Percentiles rank a stretch among this genome's conserved stretches.
These are phyloP conservation scores for Lomographa bimaculata DNA, from an alignment of 2,888 invertebrate genomes.

Conservation along the genomic window DNA sequence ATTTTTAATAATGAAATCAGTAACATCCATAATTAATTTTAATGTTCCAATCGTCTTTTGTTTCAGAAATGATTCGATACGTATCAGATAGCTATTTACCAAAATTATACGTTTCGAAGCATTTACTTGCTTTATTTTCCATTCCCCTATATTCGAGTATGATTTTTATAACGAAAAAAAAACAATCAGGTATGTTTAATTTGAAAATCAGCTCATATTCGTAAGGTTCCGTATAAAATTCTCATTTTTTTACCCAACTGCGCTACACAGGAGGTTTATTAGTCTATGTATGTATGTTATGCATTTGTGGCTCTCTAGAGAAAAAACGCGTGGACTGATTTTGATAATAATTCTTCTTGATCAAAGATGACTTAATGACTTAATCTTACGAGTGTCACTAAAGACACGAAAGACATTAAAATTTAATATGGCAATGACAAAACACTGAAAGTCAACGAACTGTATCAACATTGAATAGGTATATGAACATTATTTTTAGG, in stretches of 20 bases:
- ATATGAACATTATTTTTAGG: no score
- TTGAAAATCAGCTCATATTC: slow-evolving; percentile 28
- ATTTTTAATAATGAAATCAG: slow-evolving; percentile 4
- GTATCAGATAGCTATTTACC: slow-evolving; percentile 78
- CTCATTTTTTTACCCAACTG: slow-evolving; percentile 1
- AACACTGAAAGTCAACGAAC: no score
- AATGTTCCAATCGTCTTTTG: slow-evolving; percentile 50
- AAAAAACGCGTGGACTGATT: no score
- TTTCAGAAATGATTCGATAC: slow-evolving; percentile 72
- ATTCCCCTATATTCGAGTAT: slow-evolving; percentile 70
- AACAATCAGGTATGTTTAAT: slow-evolving; percentile 40
- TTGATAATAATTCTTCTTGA: no score
- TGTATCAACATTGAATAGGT: no score
- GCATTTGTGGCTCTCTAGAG: no score
- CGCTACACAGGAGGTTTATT: no score
- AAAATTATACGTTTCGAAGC: slow-evolving; percentile 77
- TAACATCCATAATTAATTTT: slow-evolving; percentile 26
- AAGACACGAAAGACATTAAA: no score
- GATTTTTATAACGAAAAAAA: slow-evolving; percentile 67
- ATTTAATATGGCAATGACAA: no score
- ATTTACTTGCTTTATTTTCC: slow-evolving; percentile 75
- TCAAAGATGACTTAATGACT: no score
- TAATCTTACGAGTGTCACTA: no score
- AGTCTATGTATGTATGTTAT: no score
- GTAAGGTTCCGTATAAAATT: slow-evolving; percentile 42